These are phyloP conservation scores for Danio kyathit DNA, from an alignment of 2,797 vertebrate species.

Conservation along the genomic window DNA sequence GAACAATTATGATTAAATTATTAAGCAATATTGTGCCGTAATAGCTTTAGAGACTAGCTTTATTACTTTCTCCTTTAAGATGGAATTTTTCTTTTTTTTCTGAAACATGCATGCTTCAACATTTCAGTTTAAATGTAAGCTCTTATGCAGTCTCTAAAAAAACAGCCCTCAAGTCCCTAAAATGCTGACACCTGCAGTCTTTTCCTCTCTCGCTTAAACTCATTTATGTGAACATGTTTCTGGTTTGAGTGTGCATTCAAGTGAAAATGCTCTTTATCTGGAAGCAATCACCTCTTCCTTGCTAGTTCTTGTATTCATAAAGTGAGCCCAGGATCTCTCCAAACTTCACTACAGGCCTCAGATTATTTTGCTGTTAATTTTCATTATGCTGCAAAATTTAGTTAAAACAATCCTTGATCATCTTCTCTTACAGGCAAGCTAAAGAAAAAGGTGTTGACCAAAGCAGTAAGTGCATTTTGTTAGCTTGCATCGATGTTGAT, in stretches of 20 bases:
- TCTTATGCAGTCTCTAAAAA: neutral
- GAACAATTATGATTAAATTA: neutral
- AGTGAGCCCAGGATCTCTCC: neutral
- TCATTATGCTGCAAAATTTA: neutral
- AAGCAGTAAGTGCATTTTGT: constrained; percentile 78
- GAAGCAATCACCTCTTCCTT: constrained; percentile 13
- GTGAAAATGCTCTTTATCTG: constrained; percentile 4
- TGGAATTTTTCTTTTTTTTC: neutral
- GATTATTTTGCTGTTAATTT: neutral
- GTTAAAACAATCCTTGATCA: neutral
- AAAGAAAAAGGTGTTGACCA: constrained; percentile 82
- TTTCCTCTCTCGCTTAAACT: neutral
- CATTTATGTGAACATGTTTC: neutral
- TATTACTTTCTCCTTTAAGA: neutral
- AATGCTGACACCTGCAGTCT: neutral
- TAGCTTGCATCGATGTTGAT: neutral
- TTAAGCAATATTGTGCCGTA: neutral
- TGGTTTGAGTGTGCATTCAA: neutral
- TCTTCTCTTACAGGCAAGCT: constrained; percentile 82
- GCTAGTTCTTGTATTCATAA: constrained; percentile 23
- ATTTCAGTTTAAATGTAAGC: constrained; percentile 2
- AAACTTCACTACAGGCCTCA: neutral
- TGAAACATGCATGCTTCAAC: neutral
- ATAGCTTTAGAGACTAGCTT: neutral
- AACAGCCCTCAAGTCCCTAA: constrained; percentile 1